Conservation (phyloP, 2,113 vertebrate genomes). For the Entelurus aequoreus region DNA sequence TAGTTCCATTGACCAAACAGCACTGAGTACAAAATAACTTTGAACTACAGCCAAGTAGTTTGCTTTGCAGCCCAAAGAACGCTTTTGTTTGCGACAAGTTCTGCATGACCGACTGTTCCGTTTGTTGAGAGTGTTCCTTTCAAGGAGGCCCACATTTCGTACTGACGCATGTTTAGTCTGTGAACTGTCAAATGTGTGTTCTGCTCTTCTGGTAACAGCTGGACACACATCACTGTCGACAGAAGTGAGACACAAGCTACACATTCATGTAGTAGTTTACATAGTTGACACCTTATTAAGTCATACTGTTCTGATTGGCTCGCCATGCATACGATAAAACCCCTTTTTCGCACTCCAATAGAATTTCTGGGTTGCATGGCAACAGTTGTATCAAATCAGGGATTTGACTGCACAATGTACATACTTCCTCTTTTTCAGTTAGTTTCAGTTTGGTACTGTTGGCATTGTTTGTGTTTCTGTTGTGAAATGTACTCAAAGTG, state of each 20-base stretch:
- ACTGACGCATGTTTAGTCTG: slow-evolving; percentile 25
- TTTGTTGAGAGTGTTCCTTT: slow-evolving; percentile 18
- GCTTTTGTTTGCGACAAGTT: neutral
- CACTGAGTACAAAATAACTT: slow-evolving; percentile 9
- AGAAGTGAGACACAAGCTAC: neutral
- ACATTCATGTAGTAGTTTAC: neutral
- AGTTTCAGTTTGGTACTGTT: too few relatives aligned
- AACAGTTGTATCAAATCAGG: too few relatives aligned
- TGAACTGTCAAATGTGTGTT: slow-evolving; percentile 24
- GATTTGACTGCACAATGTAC: too few relatives aligned
- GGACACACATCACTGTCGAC: slow-evolving; percentile 20
- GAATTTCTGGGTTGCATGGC: too few relatives aligned
- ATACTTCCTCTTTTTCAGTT: too few relatives aligned
- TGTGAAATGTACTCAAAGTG: too few relatives aligned
- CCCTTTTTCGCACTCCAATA: too few relatives aligned
- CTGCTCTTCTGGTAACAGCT: slow-evolving; percentile 22
- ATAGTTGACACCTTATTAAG: neutral
- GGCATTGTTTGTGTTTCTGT: neutral
- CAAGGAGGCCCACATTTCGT: slow-evolving; percentile 22
- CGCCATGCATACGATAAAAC: too few relatives aligned
- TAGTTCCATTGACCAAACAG: slow-evolving; percentile 22
- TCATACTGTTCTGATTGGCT: too few relatives aligned
- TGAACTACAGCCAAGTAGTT: slow-evolving; percentile 13
- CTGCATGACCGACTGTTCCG: neutral
- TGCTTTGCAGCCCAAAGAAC: slow-evolving; percentile 4